A percentile compares a stretch with the other conserved stretches of the same genome.
These are phyloP conservation scores for Drosophila limbata DNA, from an alignment of 2,888 invertebrate species.

Conservation along the genomic window DNA sequence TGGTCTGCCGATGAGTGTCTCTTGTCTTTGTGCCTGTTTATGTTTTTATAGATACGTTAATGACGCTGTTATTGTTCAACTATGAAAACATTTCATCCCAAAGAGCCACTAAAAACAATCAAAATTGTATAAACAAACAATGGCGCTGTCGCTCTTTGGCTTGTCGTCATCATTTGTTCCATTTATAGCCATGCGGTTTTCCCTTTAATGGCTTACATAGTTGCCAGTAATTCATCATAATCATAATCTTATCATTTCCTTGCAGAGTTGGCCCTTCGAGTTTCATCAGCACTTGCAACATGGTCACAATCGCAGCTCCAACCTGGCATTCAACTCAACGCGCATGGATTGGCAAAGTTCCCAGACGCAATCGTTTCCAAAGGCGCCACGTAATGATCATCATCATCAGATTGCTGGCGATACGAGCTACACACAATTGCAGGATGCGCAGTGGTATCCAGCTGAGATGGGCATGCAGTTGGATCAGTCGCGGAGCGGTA, in stretches of 20 bases:
- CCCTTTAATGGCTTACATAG: constrained; percentile 15
- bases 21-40: constrained; percentile 67
- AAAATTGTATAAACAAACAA: constrained; percentile 79
- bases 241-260: constrained; percentile 11
- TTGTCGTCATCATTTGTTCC: constrained; percentile 64
- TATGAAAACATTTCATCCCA: constrained; percentile 58
- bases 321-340: constrained; percentile 44
- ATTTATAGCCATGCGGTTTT: constrained; percentile 65
- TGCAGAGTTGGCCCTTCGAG: constrained; percentile 94
- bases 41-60: constrained; percentile 81
- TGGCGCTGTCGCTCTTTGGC: constrained; percentile 57
- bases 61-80: constrained; percentile 76
- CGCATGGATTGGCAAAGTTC: constrained; percentile 69
- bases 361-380: constrained; percentile 57
- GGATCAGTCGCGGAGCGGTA: constrained; percentile 47
- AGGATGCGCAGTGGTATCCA: constrained; percentile 65
- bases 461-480: constrained; percentile 58
- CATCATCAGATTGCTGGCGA: constrained; percentile 35
- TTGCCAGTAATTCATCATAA: constrained; percentile 9
- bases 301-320: constrained; percentile 47
- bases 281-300: constrained; percentile 87
- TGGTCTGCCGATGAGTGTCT: constrained; percentile 58
- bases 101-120: constrained; percentile 74
- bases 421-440: constrained; percentile 51
- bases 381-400: constrained; percentile 50